A percentile compares a stretch with the other conserved stretches of the same genome.
These are phyloP conservation scores for Heliocidaris tuberculata DNA, from an alignment of 35 echinoderm and acorn worm genomes.

Conservation along the genomic window DNA sequence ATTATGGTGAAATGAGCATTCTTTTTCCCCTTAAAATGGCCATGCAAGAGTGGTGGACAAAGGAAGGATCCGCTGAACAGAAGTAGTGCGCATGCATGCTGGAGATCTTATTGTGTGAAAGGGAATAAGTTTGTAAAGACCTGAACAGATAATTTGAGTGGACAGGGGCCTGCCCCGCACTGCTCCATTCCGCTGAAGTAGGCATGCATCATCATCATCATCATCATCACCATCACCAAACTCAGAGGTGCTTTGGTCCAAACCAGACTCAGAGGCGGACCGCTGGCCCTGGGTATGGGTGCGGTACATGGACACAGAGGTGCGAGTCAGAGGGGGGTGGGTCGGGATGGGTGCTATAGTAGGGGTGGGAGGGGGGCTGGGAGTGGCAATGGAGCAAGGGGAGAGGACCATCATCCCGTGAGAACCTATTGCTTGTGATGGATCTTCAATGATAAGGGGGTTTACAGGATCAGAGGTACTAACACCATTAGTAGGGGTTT, in stretches of 20 bases:
- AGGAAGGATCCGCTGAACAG: not conserved
- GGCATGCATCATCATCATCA: slow-evolving; percentile 35
- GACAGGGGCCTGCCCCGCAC: slow-evolving; percentile 40
- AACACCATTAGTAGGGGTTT: not conserved
- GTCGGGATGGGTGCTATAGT: slow-evolving; percentile 37
- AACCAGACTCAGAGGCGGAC: slow-evolving; percentile 4
- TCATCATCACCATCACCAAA: not conserved
- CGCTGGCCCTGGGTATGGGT: not conserved
- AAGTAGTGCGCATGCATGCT: not conserved
- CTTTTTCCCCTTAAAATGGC: not conserved
- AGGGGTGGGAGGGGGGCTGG: slow-evolving; percentile 32
- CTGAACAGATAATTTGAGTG: slow-evolving; percentile 51
- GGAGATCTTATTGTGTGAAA: not conserved
- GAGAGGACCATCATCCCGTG: slow-evolving; percentile 11
- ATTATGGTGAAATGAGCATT: not conserved
- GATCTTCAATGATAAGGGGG: not conserved
- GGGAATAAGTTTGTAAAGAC: slow-evolving; percentile 20
- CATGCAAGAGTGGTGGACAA: not conserved
- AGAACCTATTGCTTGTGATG: not conserved
- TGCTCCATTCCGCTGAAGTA: slow-evolving; percentile 45
- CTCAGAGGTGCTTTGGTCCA: not conserved
- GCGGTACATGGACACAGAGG: not conserved
- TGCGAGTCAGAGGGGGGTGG: slow-evolving; percentile 40
- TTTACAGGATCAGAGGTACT: not conserved
- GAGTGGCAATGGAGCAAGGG: not conserved